Base-by-base conservation (phyloP, 2,888 invertebrate genomes). In the Caenorhabditis sp. region DNA sequence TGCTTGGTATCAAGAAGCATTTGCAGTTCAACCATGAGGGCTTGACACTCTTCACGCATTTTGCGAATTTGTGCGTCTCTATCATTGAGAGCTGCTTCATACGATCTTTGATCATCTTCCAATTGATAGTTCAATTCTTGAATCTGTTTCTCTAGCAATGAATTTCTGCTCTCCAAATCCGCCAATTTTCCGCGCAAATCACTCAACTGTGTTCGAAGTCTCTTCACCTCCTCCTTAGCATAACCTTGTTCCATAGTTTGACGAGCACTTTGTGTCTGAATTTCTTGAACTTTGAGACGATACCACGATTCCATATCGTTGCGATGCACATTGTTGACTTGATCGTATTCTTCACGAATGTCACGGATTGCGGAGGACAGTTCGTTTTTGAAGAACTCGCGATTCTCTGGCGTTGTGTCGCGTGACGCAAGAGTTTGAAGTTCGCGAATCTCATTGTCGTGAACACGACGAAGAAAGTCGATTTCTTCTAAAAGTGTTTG, bases 381-480 rank as follows among this genome's bases (percentile, higher is more conserved):
- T 78, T 90, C 90, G 82, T 89, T 90, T 88, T 89, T 89, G 90
- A 90, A 90, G 88, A 88, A 90, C 79, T 90, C 89, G 19, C 90
- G 86, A 88, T 90, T 90, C 84, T 90, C 90, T 58, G 88, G 88
- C 1, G 90, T 90, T 8, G 90, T 90, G 84, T 90, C 90, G 27
- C 90, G 84, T 79, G 89, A 88, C 21, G 89, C 89, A 67, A 90
- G 86, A 23, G 89, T 89, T 53, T 90, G 89, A 58, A 90, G 84
- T 71, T 90, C 90, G 81, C 89, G 90, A 81, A 90, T 79, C 60
- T 89, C 90, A 86, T 76, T 76, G 63, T 89, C 90, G 70, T 90
- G 89, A 62, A 90, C 88, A 53, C 89, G 87, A 81, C 89, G 89
- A 80, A 90, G 81, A 88, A 90, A 90, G 73, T 89, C 89, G 69